Evolutionary conservation across 2,888 invertebrate species (phyloP).

Genomic region (Hololepta plana): DNA sequence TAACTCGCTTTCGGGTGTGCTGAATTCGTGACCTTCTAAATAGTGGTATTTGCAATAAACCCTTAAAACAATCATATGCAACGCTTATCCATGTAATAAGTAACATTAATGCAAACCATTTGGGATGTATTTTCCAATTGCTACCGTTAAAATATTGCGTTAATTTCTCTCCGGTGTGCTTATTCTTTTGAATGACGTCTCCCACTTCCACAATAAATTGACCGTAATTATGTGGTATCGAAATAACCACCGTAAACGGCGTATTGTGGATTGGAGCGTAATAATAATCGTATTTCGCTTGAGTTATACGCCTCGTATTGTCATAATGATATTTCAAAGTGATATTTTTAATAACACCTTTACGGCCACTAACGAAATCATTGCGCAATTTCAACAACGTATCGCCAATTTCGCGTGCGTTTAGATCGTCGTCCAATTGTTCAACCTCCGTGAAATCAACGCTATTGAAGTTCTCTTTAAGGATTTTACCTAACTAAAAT

Average conservation of each 20-base stretch:
- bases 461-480: conserved; percentile 88
- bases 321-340: conserved; percentile 71
- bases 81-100: neutral
- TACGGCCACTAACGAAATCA: conserved; percentile 50
- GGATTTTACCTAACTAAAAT: conserved; percentile 8
- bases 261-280: conserved; percentile 65
- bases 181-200: conserved; percentile 53
- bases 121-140: conserved; percentile 66
- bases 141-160: conserved; percentile 54
- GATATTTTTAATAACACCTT: conserved; percentile 44
- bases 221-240: conserved; percentile 65
- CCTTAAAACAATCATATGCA: conserved; percentile 28
- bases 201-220: conserved; percentile 54
- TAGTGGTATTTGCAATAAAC: conserved; percentile 80
- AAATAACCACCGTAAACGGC: conserved; percentile 75
- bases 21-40: conserved; percentile 55
- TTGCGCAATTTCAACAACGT: conserved; percentile 42
- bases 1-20: conserved; percentile 55
- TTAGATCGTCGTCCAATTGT: conserved; percentile 50
- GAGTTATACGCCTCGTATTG: conserved; percentile 62
- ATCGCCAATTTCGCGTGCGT: conserved; percentile 42
- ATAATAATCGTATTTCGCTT: conserved; percentile 67
- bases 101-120: conserved; percentile 39
- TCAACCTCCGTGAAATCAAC: conserved; percentile 92
- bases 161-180: conserved; percentile 47